phyloP scores from a whole-genome alignment of 2,888 invertebrate species.

The Isotomurus palustris region DNA sequence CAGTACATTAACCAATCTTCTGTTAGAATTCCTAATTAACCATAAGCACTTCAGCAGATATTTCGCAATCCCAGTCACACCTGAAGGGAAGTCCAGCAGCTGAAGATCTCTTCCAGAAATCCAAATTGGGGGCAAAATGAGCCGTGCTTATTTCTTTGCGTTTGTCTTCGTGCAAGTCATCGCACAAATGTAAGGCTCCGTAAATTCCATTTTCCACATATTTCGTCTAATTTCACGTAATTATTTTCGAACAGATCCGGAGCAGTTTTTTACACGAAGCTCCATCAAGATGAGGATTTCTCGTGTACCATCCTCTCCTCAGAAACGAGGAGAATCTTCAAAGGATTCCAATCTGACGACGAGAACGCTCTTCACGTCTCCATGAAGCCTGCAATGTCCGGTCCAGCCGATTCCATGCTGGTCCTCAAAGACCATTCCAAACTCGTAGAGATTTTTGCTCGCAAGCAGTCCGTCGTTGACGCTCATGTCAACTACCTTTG shows the following conservation, averaged over 20 bases:
- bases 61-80: no score
- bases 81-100: no score
- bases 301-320: not conserved
- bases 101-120: no score
- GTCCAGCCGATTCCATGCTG: conserved; percentile 10
- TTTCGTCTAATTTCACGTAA: not conserved
- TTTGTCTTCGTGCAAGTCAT: not conserved
- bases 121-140: no score
- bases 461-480: conserved; percentile 6
- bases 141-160: no score
- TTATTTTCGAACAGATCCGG: no score
- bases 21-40: no score
- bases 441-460: conserved; percentile 34
- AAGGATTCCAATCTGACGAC: conserved; percentile 26
- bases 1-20: no score
- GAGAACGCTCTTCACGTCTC: conserved; percentile 22
- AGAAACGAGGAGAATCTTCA: conserved; percentile 20
- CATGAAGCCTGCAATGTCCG: conserved; percentile 23
- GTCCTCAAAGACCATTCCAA: conserved; percentile 15
- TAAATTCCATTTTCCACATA: conserved; percentile 8
- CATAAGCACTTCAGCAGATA: no score
- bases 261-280: not conserved
- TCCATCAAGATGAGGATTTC: not conserved
- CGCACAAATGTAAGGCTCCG: not conserved
- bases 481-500: conserved; percentile 27